Conservation (phyloP, 2,113 vertebrate genomes). For the Balaeniceps rex region DNA sequence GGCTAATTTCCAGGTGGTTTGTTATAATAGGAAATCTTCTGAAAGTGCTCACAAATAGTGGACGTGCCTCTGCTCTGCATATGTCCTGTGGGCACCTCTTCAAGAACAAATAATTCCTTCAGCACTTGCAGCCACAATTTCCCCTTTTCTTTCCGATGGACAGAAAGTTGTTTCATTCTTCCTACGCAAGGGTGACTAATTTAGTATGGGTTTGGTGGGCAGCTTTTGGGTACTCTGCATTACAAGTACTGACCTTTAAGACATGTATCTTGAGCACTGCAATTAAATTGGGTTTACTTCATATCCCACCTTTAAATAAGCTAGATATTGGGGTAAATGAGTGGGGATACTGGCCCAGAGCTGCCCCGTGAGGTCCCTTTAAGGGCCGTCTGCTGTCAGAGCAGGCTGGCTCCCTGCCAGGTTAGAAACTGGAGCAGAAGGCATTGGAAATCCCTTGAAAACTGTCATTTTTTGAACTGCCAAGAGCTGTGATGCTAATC, state of each 20-base stretch:
- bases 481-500: slow-evolving; percentile 58
- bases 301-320: background rate
- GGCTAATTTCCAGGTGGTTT: background rate
- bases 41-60: background rate
- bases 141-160: background rate
- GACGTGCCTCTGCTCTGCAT: background rate
- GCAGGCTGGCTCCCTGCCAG: slow-evolving; percentile 54
- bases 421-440: slow-evolving; percentile 16
- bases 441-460: slow-evolving; percentile 60
- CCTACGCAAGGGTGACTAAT: accelerated
- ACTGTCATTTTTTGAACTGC: slow-evolving; percentile 27
- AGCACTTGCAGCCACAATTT: background rate
- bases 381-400: background rate
- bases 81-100: background rate
- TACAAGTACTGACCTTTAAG: too few relatives aligned
- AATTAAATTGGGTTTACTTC: background rate
- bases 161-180: background rate
- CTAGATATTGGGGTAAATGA: background rate
- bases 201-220: background rate
- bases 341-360: background rate
- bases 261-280: background rate
- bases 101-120: background rate
- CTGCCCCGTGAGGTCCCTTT: background rate
- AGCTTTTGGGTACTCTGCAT: background rate
- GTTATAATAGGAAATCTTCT: background rate